Conservation (phyloP, 2,888 invertebrate species). For the Lasioglossum leucozonium region DNA sequence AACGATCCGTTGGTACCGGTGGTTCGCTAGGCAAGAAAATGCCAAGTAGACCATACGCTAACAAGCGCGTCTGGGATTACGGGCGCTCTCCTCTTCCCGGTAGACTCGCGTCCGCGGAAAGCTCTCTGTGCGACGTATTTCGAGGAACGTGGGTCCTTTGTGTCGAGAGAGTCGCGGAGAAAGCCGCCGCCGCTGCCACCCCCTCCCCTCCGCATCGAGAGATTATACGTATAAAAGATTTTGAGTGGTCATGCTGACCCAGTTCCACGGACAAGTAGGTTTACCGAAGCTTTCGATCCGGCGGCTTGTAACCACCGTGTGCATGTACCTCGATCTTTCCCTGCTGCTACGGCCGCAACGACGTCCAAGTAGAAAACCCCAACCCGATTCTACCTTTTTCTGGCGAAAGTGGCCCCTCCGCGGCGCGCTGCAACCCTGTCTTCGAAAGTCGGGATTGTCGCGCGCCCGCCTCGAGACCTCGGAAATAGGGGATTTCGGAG, state of each 20-base stretch:
- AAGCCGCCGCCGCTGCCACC: neutral
- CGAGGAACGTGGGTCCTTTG: conserved; percentile 24
- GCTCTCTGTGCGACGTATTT: conserved; percentile 4
- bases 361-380: neutral
- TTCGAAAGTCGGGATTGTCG: neutral
- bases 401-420: neutral
- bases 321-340: conserved; percentile 15
- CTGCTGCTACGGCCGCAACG: neutral
- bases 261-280: conserved; percentile 50
- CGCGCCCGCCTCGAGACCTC: neutral
- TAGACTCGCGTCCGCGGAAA: neutral
- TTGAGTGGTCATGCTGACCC: conserved; percentile 48
- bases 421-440: neutral
- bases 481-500: neutral
- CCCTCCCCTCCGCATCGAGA: neutral
- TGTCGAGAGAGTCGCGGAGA: conserved; percentile 13
- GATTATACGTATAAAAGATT: conserved; percentile 54
- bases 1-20: neutral
- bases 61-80: conserved; percentile 12
- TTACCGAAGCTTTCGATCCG: conserved; percentile 49
- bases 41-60: neutral
- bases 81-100: neutral
- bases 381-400: neutral
- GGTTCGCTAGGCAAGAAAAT: neutral
- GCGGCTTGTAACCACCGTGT: conserved; percentile 24